These are phyloP conservation scores for Drosophila algonquin DNA, from an alignment of 2,888 invertebrate species.

Conservation along the genomic window DNA sequence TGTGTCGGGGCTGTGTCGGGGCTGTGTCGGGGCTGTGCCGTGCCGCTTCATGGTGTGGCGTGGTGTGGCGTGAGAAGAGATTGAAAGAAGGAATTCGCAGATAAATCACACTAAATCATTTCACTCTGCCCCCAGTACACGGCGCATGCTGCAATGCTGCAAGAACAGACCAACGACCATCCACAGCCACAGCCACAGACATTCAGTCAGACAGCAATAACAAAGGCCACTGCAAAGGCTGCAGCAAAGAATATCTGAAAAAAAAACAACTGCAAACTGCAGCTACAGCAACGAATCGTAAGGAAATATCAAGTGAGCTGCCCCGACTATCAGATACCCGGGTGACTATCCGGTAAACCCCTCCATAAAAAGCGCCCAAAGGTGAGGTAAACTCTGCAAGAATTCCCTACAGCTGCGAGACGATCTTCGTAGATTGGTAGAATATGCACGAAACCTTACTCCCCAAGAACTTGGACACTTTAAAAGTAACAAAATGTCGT, in stretches of 20 bases:
- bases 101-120: conserved; percentile 82
- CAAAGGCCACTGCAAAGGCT: conserved; percentile 21
- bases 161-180: conserved; percentile 4
- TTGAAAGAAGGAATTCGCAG: conserved; percentile 81
- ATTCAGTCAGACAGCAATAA: conserved; percentile 26
- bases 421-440: background rate
- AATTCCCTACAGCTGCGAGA: too few species aligned
- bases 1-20: conserved; percentile 18
- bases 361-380: too few species aligned
- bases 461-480: background rate
- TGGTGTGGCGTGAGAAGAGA: conserved; percentile 81
- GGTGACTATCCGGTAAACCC: background rate
- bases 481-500: background rate
- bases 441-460: background rate
- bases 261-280: background rate
- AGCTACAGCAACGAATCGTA: background rate
- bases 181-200: conserved; percentile 12
- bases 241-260: conserved; percentile 1
- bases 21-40: conserved; percentile 4
- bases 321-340: background rate
- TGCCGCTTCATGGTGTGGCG: conserved; percentile 6
- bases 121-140: conserved; percentile 66
- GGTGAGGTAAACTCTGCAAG: too few species aligned
- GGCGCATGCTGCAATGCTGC: conserved; percentile 72
- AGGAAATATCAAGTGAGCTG: background rate